These are phyloP conservation scores for Asobara japonica DNA, from an alignment of 1,140 invertebrate genomes.

Conservation along the genomic window DNA sequence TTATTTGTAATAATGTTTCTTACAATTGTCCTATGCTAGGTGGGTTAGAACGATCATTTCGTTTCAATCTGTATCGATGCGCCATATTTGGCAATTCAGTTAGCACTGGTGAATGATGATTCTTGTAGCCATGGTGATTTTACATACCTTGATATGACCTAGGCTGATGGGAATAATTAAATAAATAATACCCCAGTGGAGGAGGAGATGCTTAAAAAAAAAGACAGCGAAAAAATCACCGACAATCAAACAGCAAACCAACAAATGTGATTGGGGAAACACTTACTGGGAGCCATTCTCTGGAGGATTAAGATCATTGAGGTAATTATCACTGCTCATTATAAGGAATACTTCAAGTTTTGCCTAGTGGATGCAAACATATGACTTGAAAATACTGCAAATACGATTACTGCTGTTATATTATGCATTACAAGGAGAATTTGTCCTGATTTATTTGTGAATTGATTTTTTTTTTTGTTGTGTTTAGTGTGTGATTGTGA, in stretches of 20 bases:
- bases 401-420: neutral
- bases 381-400: neutral
- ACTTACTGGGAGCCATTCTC: neutral
- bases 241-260: slow-evolving; percentile 13
- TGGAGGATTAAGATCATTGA: neutral
- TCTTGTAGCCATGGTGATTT: slow-evolving; percentile 64
- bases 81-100: neutral
- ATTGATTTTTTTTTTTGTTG: neutral
- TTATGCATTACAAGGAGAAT: neutral
- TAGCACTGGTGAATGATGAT: slow-evolving; percentile 60
- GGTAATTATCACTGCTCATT: neutral
- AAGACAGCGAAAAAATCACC: neutral
- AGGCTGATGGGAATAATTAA: slow-evolving; percentile 16
- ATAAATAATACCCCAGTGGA: neutral
- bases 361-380: neutral
- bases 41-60: slow-evolving; percentile 33
- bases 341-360: neutral
- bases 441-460: neutral
- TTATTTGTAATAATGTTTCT: neutral
- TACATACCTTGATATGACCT: slow-evolving; percentile 50
- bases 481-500: neutral
- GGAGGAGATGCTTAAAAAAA: neutral
- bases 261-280: neutral
- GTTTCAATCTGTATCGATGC: slow-evolving; percentile 64
- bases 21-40: slow-evolving; percentile 24